Evolutionary conservation across 1,140 invertebrate genomes (phyloP).

Genomic region (honey bee (Apis mellifera)): Amel_HAv3.1 CM009931.2:21452501-21453000

Average conservation of each 20-base stretch:
- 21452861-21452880: neutral
- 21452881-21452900: neutral
- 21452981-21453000: constrained; percentile 20
- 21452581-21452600: constrained; percentile 13
- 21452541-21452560: neutral
- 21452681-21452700: neutral
- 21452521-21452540: constrained; percentile 2
- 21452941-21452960: no score
- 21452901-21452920: neutral
- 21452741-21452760: neutral
- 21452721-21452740: neutral
- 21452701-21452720: neutral
- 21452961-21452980: constrained; percentile 1
- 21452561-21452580: neutral
- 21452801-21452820: neutral
- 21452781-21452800: neutral
- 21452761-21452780: neutral
- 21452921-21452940: neutral
- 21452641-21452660: constrained; percentile 2
- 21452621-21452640: constrained; percentile 22
- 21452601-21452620: neutral
- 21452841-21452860: no score
- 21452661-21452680: neutral
- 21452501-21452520: constrained; percentile 44
- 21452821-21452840: no score